Evolutionary conservation across 2,113 vertebrate species (phyloP).

Genomic region (Nannospalax galili): DNA sequence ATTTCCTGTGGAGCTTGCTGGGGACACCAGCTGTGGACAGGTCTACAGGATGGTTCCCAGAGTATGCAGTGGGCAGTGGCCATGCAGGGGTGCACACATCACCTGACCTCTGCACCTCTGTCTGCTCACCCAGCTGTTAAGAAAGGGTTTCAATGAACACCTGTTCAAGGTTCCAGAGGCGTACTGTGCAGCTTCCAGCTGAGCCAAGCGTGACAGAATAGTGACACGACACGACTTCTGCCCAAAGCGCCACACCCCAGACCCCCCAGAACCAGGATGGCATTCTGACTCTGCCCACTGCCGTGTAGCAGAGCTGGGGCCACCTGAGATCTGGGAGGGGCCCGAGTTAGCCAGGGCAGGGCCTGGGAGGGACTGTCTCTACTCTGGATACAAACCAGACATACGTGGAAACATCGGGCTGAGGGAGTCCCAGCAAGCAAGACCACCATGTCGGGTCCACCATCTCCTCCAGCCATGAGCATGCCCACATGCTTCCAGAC

Average conservation of each 20-base stretch:
- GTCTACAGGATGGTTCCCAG: not conserved
- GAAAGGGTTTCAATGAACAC: too few relatives aligned
- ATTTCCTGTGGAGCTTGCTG: too few relatives aligned
- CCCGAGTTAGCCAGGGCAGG: not conserved
- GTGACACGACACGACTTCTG: not conserved
- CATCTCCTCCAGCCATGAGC: not conserved
- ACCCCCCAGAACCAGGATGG: not conserved
- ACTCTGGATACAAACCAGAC: not conserved
- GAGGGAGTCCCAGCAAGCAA: not conserved
- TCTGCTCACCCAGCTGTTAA: not conserved
- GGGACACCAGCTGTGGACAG: not conserved
- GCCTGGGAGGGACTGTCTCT: not conserved
- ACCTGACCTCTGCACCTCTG: not conserved
- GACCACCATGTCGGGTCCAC: fast-evolving
- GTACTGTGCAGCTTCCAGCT: too few relatives aligned
- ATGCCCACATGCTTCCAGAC: not conserved
- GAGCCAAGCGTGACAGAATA: not conserved
- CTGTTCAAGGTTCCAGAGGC: not conserved
- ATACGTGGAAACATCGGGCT: not conserved
- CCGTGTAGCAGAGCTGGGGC: not conserved
- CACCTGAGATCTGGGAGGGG: not conserved
- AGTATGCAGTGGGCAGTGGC: not conserved
- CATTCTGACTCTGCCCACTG: not conserved
- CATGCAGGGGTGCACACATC: not conserved
- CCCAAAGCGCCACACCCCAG: too few relatives aligned